These are phyloP conservation scores for Chrysemys picta DNA, from an alignment of 2,113 vertebrate genomes.

Conservation along the genomic window DNA sequence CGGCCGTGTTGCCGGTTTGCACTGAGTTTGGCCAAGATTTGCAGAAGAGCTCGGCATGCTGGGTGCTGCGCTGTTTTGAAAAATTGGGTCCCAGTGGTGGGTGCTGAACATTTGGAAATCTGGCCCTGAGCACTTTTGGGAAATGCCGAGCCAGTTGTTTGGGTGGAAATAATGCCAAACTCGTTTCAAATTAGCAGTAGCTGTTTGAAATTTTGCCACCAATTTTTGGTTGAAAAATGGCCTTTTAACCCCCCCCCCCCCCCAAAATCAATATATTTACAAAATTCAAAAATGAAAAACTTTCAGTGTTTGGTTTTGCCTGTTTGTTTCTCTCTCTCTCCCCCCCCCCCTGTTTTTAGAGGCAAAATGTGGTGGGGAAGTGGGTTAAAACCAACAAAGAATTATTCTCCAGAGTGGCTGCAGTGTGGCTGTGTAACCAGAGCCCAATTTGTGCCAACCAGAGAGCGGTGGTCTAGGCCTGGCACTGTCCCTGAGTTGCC, in stretches of 20 bases:
- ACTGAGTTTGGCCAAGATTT: background rate
- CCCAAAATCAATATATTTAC: background rate
- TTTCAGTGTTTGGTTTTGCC: background rate
- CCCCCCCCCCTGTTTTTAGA: background rate
- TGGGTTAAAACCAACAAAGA: background rate
- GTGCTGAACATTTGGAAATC: background rate
- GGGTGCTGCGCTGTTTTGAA: background rate
- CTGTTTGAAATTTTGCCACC: background rate
- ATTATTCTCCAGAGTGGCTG: background rate
- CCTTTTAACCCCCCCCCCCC: no score
- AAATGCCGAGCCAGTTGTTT: background rate
- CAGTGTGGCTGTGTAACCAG: background rate
- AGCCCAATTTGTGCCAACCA: background rate
- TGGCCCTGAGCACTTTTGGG: background rate
- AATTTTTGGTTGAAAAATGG: background rate
- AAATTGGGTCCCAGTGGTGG: background rate
- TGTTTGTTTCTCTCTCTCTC: background rate
- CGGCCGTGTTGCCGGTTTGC: background rate
- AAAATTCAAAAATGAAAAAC: background rate
- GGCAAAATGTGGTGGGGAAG: background rate
- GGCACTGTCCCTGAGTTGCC: background rate
- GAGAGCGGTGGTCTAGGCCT: background rate
- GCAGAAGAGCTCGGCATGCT: background rate
- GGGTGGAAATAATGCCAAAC: background rate
- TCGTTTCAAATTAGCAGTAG: background rate